These are phyloP conservation scores for Simalia tracyae DNA, from an alignment of 2,797 vertebrate genomes.

Conservation along the genomic window DNA sequence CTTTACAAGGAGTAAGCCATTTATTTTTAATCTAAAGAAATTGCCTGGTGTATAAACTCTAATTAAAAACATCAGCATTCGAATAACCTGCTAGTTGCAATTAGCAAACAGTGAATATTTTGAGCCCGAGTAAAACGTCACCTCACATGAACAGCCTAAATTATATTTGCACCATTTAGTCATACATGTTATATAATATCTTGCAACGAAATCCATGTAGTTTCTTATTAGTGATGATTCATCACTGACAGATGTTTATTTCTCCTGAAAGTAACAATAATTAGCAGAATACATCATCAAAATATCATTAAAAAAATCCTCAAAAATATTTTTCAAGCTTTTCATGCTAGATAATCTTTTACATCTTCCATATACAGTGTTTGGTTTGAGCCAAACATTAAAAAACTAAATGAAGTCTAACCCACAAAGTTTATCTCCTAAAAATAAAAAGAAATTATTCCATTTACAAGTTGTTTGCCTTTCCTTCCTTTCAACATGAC, in stretches of 20 bases:
- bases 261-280: neutral
- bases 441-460: too few relatives aligned
- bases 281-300: neutral
- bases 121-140: constrained; percentile 61
- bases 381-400: too few relatives aligned
- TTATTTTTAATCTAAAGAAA: constrained; percentile 52
- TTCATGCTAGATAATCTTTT: neutral
- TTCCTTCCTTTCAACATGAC: too few relatives aligned
- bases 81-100: constrained; percentile 58
- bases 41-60: constrained; percentile 30
- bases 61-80: constrained; percentile 65
- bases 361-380: too few relatives aligned
- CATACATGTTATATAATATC: constrained; percentile 22
- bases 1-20: constrained; percentile 34
- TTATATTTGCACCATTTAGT: constrained; percentile 55
- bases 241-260: neutral
- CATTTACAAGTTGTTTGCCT: too few relatives aligned
- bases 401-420: too few relatives aligned
- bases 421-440: too few relatives aligned
- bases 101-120: constrained; percentile 63
- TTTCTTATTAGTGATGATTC: constrained; percentile 18
- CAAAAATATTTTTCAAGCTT: neutral
- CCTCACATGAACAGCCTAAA: constrained; percentile 51
- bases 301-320: neutral
- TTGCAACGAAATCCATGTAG: accelerated